phyloP scores from a whole-genome alignment of 35 echinoderm and acorn worm species.

The Acanthaster planci region DNA sequence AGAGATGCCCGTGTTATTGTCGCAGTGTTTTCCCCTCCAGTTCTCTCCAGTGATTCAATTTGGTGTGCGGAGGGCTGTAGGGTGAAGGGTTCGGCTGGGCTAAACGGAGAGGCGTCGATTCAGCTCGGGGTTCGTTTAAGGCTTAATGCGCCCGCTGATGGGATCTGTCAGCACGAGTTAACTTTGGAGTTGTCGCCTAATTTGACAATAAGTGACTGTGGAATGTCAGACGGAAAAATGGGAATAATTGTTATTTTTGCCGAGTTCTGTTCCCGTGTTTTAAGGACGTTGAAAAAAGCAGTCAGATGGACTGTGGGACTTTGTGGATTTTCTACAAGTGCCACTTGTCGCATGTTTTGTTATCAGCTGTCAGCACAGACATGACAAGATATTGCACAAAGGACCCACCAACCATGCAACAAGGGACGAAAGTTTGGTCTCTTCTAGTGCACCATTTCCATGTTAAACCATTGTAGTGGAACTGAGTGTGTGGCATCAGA shows the following conservation, averaged over 20 bases:
- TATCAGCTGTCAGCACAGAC: too few species aligned
- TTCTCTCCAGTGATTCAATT: not conserved
- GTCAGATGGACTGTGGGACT: not conserved
- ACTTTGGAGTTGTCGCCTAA: conserved; percentile 21
- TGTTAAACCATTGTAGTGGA: too few species aligned
- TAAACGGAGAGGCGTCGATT: not conserved
- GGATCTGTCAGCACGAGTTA: conserved; percentile 4
- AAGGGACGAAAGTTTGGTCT: too few species aligned
- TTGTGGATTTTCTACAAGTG: too few species aligned
- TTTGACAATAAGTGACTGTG: conserved; percentile 19
- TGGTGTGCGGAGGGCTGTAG: not conserved
- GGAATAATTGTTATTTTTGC: conserved; percentile 2
- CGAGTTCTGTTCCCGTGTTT: not conserved
- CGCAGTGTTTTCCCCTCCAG: not conserved
- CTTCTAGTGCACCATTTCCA: too few species aligned
- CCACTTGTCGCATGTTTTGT: too few species aligned
- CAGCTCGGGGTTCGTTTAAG: not conserved
- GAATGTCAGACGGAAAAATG: not conserved
- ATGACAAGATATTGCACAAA: too few species aligned
- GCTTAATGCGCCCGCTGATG: conserved; percentile 10
- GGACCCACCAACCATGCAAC: too few species aligned
- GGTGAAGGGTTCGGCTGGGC: not conserved
- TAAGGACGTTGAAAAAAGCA: not conserved
- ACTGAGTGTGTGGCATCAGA: too few species aligned
- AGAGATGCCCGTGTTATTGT: conserved; percentile 4